A percentile compares a stretch with the other conserved stretches of the same genome.
These are phyloP conservation scores for Gobio occitaniae DNA, from an alignment of 2,797 vertebrate species.

Conservation along the genomic window DNA sequence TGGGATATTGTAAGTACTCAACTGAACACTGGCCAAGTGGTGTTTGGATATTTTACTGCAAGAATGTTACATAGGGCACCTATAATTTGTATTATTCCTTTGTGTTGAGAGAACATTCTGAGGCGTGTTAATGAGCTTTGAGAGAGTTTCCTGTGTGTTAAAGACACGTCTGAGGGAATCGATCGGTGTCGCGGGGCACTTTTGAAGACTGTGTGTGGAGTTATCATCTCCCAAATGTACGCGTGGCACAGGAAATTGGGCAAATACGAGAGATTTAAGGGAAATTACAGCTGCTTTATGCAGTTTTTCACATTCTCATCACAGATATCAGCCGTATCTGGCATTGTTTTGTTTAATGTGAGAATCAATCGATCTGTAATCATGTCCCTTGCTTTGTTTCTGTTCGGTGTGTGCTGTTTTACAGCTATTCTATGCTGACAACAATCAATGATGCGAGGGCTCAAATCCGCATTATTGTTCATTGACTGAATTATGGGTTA, in stretches of 20 bases:
- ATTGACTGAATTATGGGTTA: background rate
- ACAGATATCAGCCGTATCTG: background rate
- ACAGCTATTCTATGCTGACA: background rate
- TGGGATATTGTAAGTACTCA: too few species aligned
- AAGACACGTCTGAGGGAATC: background rate
- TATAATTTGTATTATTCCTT: background rate
- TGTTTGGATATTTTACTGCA: too few species aligned
- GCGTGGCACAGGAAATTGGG: background rate
- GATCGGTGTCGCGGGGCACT: background rate
- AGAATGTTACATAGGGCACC: too few species aligned
- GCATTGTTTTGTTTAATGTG: background rate
- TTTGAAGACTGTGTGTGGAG: background rate
- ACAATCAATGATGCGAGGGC: constrained; percentile 9
- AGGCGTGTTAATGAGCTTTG: background rate
- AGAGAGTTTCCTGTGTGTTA: background rate
- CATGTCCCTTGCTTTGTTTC: background rate
- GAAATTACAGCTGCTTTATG: background rate
- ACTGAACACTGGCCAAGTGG: too few species aligned
- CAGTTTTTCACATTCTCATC: background rate
- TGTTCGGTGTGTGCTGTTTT: background rate
- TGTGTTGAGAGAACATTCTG: background rate
- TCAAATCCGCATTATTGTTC: background rate
- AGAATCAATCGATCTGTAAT: constrained; percentile 22
- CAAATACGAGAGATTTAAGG: constrained; percentile 4
- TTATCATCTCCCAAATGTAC: background rate